Evolutionary conservation across 2,888 invertebrate genomes (phyloP).

Genomic region (Philaethria dido): DNA sequence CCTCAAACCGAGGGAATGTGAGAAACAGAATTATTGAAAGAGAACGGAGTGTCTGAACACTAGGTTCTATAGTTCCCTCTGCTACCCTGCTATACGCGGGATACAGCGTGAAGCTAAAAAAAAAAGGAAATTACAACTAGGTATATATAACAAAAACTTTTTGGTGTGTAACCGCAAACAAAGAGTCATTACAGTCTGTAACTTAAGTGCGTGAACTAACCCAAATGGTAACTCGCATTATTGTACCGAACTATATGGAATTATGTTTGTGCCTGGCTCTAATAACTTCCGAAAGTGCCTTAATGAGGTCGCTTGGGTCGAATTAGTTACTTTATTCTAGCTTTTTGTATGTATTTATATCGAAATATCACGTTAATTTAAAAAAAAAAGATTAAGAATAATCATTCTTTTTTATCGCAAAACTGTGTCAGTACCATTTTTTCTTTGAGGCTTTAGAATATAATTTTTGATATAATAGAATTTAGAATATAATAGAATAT

Average conservation of each 20-base stretch:
- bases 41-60: no score
- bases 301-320: slow-evolving; percentile 26
- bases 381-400: slow-evolving; percentile 12
- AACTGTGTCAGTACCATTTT: no score
- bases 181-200: slow-evolving; percentile 24
- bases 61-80: no score
- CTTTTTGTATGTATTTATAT: background rate
- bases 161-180: slow-evolving; percentile 9
- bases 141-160: slow-evolving; percentile 8
- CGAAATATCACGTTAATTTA: background rate
- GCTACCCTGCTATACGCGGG: no score
- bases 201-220: slow-evolving; percentile 22
- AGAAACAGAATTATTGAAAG: no score
- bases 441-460: no score
- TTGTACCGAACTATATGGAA: background rate
- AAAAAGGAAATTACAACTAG: no score
- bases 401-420: no score
- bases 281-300: slow-evolving; percentile 30
- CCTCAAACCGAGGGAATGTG: no score
- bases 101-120: no score
- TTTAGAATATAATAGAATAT: no score
- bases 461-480: no score
- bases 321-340: background rate
- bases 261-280: slow-evolving; percentile 16
- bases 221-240: slow-evolving; percentile 22